These are phyloP conservation scores for Oscarella lobularis DNA, from an alignment of 37 sponge, comb jelly and placozoan species.

Conservation along the genomic window DNA sequence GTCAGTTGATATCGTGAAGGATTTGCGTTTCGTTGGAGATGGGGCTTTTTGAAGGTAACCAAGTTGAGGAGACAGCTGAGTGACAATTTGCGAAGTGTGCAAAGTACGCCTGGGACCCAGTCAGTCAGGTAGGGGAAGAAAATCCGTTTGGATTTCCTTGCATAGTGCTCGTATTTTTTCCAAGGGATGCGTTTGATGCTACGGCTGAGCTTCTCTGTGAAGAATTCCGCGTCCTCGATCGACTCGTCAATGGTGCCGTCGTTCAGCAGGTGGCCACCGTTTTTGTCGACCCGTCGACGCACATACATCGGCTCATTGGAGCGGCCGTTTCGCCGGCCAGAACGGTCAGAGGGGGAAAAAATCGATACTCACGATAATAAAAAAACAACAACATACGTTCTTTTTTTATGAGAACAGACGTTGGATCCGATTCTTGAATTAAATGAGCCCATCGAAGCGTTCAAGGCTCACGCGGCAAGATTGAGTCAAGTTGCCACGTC, in stretches of 20 bases:
- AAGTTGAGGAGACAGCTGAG: no score
- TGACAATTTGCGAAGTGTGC: no score
- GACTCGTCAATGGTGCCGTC: conserved; percentile 39
- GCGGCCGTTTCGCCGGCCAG: conserved; percentile 22
- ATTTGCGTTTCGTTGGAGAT: no score
- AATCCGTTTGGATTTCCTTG: no score
- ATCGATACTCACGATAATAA: no score
- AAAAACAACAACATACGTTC: no score
- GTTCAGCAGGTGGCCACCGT: conserved; percentile 52
- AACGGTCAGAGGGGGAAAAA: no score
- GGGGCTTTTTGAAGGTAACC: no score
- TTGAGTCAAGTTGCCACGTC: conserved; percentile 59
- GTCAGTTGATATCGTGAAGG: conserved; percentile 25
- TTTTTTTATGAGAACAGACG: no score
- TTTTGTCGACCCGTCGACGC: conserved; percentile 47
- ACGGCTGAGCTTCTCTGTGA: conserved; percentile 45
- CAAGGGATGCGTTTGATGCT: conserved; percentile 36
- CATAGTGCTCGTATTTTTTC: no score
- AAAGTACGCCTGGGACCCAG: no score
- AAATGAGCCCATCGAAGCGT: conserved; percentile 32
- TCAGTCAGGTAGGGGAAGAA: no score
- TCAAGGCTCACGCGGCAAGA: conserved; percentile 40
- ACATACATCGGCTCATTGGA: conserved; percentile 43
- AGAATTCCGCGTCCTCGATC: conserved; percentile 44
- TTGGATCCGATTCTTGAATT: conserved; percentile 9